Evolutionary conservation across 2,797 vertebrate species (phyloP).

Genomic region (Scolopax rusticola): DNA sequence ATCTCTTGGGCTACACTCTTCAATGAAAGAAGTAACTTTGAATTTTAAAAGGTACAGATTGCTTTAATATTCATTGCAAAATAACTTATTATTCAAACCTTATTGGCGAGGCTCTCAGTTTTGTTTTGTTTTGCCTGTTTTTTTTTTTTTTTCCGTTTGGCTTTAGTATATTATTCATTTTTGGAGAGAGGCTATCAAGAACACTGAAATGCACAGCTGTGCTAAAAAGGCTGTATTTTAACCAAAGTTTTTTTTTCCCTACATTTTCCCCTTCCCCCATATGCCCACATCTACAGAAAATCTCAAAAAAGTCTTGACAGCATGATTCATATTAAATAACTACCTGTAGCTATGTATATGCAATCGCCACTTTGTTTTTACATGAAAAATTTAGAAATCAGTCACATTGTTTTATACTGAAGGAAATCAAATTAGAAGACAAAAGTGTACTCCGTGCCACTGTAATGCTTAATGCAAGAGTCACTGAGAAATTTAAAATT

Average conservation of each 20-base stretch:
- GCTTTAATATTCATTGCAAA: constrained; percentile 98
- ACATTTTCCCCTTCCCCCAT: not conserved
- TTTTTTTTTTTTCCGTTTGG: constrained; percentile 69
- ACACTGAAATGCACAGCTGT: constrained; percentile 59
- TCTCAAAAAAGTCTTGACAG: constrained; percentile 7
- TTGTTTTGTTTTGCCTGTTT: constrained; percentile 79
- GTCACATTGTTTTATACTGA: not conserved
- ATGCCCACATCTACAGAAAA: not conserved
- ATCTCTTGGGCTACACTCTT: constrained; percentile 95
- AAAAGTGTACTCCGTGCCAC: constrained; percentile 25
- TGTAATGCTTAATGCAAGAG: constrained; percentile 65
- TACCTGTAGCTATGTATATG: constrained; percentile 34
- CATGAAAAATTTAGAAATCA: not conserved
- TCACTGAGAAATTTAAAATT: constrained; percentile 77
- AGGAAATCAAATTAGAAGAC: constrained; percentile 48
- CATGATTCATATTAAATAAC: constrained; percentile 28
- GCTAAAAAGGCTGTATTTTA: constrained; percentile 43
- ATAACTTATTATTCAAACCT: constrained; percentile 97
- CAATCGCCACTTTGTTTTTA: not conserved
- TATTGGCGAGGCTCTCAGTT: constrained; percentile 80
- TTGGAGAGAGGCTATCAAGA: constrained; percentile 52
- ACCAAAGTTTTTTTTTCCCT: not conserved
- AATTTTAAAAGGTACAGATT: constrained; percentile 99
- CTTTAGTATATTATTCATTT: constrained; percentile 77
- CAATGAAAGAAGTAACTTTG: constrained; percentile 90